Conservation (phyloP, 2,113 vertebrate genomes). For the Seriola dumerili region DNA sequence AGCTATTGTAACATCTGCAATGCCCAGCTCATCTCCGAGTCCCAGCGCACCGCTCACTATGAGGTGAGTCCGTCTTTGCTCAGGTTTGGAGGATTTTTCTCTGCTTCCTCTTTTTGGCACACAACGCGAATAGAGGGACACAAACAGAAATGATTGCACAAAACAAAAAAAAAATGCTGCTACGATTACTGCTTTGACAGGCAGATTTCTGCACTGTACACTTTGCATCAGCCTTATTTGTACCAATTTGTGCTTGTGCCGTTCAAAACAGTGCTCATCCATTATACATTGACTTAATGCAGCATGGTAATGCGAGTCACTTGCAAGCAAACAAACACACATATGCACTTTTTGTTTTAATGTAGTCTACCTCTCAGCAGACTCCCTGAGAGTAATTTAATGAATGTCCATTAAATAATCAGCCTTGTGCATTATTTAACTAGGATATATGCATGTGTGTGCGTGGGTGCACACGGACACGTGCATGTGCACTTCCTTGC, state of each 20-base stretch:
- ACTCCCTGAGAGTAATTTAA: conserved; percentile 72
- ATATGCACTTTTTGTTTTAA: conserved; percentile 67
- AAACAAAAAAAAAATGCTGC: conserved; percentile 10
- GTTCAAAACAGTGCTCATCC: conserved; percentile 70
- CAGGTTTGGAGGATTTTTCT: conserved; percentile 15
- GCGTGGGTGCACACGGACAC: not conserved
- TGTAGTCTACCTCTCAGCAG: conserved; percentile 75
- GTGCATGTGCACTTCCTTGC: not conserved
- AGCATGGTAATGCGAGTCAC: conserved; percentile 61
- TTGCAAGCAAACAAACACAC: conserved; percentile 60
- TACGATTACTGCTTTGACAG: conserved; percentile 17
- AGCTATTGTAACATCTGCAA: conserved; percentile 91
- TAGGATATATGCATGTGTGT: conserved; percentile 16
- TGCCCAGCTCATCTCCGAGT: conserved; percentile 90
- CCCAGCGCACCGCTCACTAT: conserved; percentile 89
- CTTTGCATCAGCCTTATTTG: conserved; percentile 71
- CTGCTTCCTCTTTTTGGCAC: not conserved
- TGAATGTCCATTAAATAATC: conserved; percentile 79
- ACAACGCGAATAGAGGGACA: conserved; percentile 1
- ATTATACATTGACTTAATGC: conserved; percentile 74
- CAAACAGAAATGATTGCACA: conserved; percentile 1
- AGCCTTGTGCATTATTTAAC: conserved; percentile 71
- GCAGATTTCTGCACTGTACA: conserved; percentile 37
- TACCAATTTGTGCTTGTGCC: conserved; percentile 70
- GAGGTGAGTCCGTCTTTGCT: conserved; percentile 82